These are phyloP conservation scores for Hydrolagus affinis DNA, from an alignment of 2,113 vertebrate species.

Conservation along the genomic window DNA sequence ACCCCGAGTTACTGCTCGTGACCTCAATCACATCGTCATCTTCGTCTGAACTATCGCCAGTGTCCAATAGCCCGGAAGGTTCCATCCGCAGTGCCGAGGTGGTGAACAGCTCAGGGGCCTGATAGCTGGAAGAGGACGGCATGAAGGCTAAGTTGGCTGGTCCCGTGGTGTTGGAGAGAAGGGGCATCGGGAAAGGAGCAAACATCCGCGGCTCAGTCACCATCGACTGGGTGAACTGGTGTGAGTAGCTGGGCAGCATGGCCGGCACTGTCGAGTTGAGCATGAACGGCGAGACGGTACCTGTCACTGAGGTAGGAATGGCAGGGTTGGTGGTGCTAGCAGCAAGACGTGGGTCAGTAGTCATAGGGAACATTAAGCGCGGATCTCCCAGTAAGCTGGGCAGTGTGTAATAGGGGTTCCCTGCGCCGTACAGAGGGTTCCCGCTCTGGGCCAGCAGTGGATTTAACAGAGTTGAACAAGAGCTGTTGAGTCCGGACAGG, in stretches of 20 bases:
- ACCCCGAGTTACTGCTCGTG: conserved; percentile 52
- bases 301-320: conserved; percentile 72
- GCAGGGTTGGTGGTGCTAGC: conserved; percentile 69
- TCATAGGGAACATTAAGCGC: conserved; percentile 81
- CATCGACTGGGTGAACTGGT: conserved; percentile 82
- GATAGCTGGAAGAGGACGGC: conserved; percentile 69
- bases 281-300: conserved; percentile 77
- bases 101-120: conserved; percentile 72
- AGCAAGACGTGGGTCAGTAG: conserved; percentile 62
- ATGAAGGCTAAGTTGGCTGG: conserved; percentile 70
- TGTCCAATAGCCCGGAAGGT: conserved; percentile 65
- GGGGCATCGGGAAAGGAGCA: conserved; percentile 62
- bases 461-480: conserved; percentile 34
- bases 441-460: conserved; percentile 72
- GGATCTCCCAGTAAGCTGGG: conserved; percentile 83
- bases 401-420: conserved; percentile 74
- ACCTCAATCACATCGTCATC: conserved; percentile 96
- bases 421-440: conserved; percentile 72
- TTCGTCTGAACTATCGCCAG: conserved; percentile 69
- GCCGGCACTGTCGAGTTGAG: conserved; percentile 80
- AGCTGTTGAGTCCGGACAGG: conserved; percentile 45
- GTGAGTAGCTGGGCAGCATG: conserved; percentile 75
- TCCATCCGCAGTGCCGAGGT: conserved; percentile 73
- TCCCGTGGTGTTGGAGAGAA: conserved; percentile 64
- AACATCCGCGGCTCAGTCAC: conserved; percentile 78